A percentile compares a stretch with the other conserved stretches of the same genome.
phyloP scores from a whole-genome alignment of 2,888 invertebrate genomes.

The Pachydiplax longipennis region DNA sequence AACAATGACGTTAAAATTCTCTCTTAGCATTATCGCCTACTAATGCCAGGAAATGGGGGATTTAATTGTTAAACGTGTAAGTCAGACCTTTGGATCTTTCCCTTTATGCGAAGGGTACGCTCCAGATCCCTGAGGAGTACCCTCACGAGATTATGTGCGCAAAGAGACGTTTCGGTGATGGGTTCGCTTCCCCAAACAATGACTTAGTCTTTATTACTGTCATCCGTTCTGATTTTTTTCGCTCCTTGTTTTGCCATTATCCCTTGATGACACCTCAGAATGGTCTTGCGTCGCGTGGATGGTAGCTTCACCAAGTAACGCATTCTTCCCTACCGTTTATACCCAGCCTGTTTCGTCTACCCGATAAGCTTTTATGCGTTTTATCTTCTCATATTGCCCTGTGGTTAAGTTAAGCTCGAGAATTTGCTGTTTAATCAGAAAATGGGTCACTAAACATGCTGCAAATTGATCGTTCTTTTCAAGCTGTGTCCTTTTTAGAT shows the following conservation, averaged over 20 bases:
- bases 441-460: too few species aligned
- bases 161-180: slow-evolving; percentile 1
- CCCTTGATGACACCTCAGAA: not conserved
- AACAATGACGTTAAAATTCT: not conserved
- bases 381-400: not conserved
- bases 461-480: too few species aligned
- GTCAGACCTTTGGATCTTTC: too few species aligned
- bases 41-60: not conserved
- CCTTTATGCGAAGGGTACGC: not conserved
- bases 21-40: not conserved
- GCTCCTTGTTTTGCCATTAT: not conserved
- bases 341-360: not conserved
- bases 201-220: not conserved
- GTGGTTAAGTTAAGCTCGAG: too few species aligned
- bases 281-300: not conserved
- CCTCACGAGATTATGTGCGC: not conserved
- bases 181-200: not conserved
- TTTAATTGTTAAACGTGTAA: not conserved
- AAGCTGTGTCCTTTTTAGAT: too few species aligned
- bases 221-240: not conserved
- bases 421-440: too few species aligned
- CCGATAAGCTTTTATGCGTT: not conserved
- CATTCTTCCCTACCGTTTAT: not conserved
- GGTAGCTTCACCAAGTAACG: too few species aligned
- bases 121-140: not conserved